Evolutionary conservation across 2,113 vertebrate species (phyloP).

Genomic region (Ginglymostoma cirratum): DNA sequence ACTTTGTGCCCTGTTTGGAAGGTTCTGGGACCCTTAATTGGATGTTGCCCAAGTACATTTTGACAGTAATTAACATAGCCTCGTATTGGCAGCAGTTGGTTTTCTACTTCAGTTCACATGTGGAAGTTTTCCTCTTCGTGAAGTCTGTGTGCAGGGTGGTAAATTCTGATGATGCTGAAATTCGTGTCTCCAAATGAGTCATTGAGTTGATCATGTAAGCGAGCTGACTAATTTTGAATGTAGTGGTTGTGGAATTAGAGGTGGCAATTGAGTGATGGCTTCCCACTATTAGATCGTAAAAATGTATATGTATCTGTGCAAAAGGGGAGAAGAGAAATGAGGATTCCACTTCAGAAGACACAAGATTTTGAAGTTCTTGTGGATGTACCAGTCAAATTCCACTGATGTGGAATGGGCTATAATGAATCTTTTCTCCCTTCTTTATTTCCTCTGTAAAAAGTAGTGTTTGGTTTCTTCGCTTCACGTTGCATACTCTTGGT

Average conservation of each 20-base stretch:
- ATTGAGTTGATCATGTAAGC: not conserved
- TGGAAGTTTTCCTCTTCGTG: not conserved
- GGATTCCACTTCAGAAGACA: not conserved
- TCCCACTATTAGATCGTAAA: not conserved
- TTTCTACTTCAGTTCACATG: not conserved
- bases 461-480: too few species aligned
- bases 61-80: not conserved
- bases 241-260: not conserved
- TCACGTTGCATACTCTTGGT: too few species aligned
- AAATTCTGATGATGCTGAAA: not conserved
- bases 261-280: not conserved
- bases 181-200: not conserved
- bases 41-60: not conserved
- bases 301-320: not conserved
- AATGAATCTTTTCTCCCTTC: not conserved
- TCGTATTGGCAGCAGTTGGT: not conserved
- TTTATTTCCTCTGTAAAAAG: not conserved
- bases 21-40: not conserved
- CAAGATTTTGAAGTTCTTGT: not conserved
- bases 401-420: not conserved
- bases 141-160: not conserved
- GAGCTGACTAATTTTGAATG: not conserved
- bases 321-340: not conserved
- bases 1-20: not conserved
- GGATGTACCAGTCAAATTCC: not conserved